These are phyloP conservation scores for Morinoia aosen DNA, from an alignment of 2,888 invertebrate species.

Conservation along the genomic window DNA sequence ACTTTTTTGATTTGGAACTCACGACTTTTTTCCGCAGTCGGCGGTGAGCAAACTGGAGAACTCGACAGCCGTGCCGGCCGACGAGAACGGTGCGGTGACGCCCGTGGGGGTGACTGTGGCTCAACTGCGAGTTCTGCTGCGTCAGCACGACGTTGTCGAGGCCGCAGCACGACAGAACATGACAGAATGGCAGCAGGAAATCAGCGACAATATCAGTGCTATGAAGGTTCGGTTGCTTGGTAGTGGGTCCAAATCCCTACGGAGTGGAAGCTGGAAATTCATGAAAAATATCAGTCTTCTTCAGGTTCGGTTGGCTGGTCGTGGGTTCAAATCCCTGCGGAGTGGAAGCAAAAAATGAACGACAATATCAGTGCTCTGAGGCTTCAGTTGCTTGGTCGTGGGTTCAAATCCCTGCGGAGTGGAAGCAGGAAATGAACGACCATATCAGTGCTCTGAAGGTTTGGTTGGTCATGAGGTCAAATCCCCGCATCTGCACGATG, in stretches of 20 bases:
- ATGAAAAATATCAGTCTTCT: no score
- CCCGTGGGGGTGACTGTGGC: neutral
- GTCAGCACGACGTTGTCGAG: neutral
- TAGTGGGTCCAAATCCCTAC: neutral
- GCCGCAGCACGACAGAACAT: neutral
- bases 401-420: neutral
- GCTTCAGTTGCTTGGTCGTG: neutral
- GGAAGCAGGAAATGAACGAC: no score
- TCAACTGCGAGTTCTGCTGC: neutral
- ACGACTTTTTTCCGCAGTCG: neutral
- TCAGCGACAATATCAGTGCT: neutral
- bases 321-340: no score
- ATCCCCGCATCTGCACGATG: no score
- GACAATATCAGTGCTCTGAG: neutral
- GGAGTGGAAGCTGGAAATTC: no score
- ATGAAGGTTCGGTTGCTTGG: neutral
- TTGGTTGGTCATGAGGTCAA: no score
- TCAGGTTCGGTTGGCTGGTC: no score
- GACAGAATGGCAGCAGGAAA: neutral
- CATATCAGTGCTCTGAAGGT: no score
- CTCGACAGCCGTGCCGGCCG: neutral
- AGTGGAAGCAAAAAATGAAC: neutral
- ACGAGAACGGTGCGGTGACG: no score
- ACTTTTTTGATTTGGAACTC: no score
- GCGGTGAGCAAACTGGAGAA: neutral